A percentile compares a stretch with the other conserved stretches of the same genome.
phyloP scores from a whole-genome alignment of 2,113 vertebrate genomes.

The Cyanistes caeruleus region DNA sequence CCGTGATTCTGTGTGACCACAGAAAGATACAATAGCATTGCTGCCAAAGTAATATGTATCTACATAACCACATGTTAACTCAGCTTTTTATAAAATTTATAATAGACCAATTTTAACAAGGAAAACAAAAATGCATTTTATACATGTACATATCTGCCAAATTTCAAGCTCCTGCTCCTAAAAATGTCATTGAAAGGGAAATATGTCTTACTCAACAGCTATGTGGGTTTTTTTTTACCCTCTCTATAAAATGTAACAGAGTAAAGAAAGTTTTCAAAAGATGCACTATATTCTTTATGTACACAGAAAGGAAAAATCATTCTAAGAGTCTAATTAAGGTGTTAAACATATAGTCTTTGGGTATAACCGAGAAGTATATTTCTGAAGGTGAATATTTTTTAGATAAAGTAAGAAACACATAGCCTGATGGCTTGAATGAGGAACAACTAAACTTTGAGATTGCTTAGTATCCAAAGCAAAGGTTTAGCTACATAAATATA shows the following conservation, averaged over 20 bases:
- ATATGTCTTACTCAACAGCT: neutral
- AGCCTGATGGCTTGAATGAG: neutral
- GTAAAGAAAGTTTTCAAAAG: neutral
- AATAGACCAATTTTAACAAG: neutral
- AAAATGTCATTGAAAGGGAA: neutral
- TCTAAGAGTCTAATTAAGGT: neutral
- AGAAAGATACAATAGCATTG: neutral
- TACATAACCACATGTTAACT: neutral
- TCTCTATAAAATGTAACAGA: neutral
- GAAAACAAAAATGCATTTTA: neutral
- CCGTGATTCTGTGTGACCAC: neutral
- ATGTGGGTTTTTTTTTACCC: fast-evolving
- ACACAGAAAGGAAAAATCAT: neutral
- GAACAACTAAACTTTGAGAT: neutral
- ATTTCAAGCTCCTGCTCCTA: neutral
- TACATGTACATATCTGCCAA: neutral
- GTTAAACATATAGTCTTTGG: neutral
- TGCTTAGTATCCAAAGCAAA: neutral
- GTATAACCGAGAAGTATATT: neutral
- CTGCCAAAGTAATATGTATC: neutral
- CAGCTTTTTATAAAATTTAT: neutral
- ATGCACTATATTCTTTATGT: neutral
- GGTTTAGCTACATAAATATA: neutral
- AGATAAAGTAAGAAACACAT: neutral
- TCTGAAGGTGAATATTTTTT: neutral